Evolutionary conservation across 2,888 invertebrate genomes (phyloP).

Genomic region (Acrobasis repandana): DNA sequence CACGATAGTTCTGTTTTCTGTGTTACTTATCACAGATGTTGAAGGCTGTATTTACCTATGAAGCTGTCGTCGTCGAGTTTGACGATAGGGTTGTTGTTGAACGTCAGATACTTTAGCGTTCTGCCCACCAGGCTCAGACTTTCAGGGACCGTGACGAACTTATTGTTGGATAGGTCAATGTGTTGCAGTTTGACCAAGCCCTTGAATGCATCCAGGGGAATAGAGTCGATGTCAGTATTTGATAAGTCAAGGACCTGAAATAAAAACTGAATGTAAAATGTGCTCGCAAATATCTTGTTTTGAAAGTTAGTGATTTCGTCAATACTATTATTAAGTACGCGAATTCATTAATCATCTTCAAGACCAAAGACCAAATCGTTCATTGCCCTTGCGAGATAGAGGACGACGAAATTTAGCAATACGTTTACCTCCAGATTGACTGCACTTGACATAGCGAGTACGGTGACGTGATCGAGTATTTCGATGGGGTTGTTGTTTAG

Average conservation of each 20-base stretch:
- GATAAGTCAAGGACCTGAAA: conserved; percentile 82
- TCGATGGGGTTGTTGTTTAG: conserved; percentile 85
- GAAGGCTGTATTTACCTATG: conserved; percentile 62
- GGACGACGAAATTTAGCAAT: not conserved
- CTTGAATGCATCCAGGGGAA: conserved; percentile 80
- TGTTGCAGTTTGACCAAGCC: conserved; percentile 75
- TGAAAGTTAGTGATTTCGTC: conserved; percentile 10
- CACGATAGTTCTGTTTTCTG: conserved; percentile 3
- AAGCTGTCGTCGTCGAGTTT: conserved; percentile 84
- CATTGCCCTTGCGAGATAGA: conserved; percentile 16
- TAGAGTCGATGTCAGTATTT: conserved; percentile 80
- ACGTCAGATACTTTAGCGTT: conserved; percentile 80
- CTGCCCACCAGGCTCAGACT: conserved; percentile 78
- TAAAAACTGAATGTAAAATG: not conserved
- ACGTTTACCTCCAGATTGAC: conserved; percentile 77
- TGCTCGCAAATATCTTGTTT: not conserved
- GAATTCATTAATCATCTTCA: conserved; percentile 16
- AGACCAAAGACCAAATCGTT: conserved; percentile 11
- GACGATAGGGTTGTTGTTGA: conserved; percentile 84
- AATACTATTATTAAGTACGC: conserved; percentile 1
- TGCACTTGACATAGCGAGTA: conserved; percentile 81
- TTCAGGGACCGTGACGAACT: conserved; percentile 82
- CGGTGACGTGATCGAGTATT: conserved; percentile 83
- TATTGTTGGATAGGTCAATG: conserved; percentile 84
- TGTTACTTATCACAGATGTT: not conserved